Conservation (phyloP, 2,797 vertebrate genomes). For the Australoheros facetus region DNA sequence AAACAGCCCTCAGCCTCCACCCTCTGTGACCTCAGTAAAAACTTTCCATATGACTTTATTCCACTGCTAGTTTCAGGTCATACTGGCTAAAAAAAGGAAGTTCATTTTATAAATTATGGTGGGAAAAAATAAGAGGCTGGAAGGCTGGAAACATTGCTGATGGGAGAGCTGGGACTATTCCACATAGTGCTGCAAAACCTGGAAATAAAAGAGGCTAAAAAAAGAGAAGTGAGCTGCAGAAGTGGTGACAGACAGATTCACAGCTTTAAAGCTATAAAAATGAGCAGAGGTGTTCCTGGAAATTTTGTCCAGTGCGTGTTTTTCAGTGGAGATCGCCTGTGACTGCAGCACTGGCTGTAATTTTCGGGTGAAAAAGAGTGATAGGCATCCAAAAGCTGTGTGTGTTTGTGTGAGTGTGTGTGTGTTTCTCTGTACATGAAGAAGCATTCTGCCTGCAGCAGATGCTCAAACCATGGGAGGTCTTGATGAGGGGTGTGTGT, state of each 20-base stretch:
- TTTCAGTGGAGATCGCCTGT: conserved; percentile 19
- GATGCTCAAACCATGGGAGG: conserved; percentile 72
- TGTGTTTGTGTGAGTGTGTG: conserved; percentile 17
- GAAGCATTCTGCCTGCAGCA: conserved; percentile 72
- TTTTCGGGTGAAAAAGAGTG: conserved; percentile 16
- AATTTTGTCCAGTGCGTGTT: background rate
- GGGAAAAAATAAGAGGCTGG: background rate
- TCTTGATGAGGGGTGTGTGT: conserved; percentile 34
- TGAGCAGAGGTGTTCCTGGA: background rate
- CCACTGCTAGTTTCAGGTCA: background rate
- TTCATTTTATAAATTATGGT: background rate
- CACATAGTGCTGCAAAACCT: background rate
- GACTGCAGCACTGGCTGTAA: conserved; percentile 9
- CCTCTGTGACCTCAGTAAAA: background rate
- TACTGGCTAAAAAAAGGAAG: background rate
- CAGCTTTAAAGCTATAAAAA: background rate
- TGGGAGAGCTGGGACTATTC: background rate
- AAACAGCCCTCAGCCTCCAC: background rate
- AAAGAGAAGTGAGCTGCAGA: background rate
- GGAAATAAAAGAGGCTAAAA: background rate
- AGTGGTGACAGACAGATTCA: background rate
- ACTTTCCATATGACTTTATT: background rate
- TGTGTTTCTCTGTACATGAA: conserved; percentile 44
- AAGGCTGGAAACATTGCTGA: background rate
- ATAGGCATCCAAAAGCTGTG: conserved; percentile 22